These are phyloP conservation scores for Myotis vivesi DNA, from an alignment of 2,797 vertebrate species.

Conservation along the genomic window DNA sequence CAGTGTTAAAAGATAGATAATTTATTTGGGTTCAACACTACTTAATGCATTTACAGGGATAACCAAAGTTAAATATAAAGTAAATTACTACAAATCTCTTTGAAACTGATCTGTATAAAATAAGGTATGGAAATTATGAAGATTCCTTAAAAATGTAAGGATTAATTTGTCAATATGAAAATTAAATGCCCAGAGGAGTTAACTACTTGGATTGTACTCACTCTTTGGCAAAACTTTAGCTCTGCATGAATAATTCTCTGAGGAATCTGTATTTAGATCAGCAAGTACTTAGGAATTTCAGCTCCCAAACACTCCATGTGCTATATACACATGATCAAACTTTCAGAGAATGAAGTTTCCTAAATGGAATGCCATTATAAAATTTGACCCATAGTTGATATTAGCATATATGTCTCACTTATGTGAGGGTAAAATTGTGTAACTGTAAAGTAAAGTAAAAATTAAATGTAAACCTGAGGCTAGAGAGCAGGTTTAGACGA, in stretches of 20 bases:
- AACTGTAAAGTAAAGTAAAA: background rate
- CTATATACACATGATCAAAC: background rate
- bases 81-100: background rate
- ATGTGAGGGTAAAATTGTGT: background rate
- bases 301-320: background rate
- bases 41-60: background rate
- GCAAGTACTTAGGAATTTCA: background rate
- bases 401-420: background rate
- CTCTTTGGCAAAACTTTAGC: background rate
- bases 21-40: background rate
- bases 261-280: background rate
- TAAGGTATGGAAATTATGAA: background rate
- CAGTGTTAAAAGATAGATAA: background rate
- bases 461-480: background rate
- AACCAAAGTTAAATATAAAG: background rate
- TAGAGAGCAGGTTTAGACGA: background rate
- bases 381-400: background rate
- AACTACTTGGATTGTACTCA: background rate
- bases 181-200: background rate
- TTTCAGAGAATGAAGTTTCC: background rate
- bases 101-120: background rate
- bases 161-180: conserved; percentile 8
- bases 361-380: background rate
- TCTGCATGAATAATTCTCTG: background rate
- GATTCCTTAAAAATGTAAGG: background rate